These are phyloP conservation scores for Siniperca chuatsi DNA, from an alignment of 2,113 vertebrate species.

Conservation along the genomic window DNA sequence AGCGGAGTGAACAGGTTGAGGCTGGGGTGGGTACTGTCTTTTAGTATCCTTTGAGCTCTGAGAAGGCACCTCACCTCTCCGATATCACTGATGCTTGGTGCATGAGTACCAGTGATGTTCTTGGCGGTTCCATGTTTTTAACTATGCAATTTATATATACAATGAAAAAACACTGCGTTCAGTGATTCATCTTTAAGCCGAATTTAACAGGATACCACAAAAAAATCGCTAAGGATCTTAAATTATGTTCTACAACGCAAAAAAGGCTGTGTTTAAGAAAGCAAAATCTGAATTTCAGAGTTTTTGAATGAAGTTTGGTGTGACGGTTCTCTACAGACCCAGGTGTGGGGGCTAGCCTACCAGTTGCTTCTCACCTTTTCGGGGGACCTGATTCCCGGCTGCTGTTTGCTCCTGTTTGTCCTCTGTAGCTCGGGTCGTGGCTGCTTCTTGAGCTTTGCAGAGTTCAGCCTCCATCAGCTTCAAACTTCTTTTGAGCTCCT, in stretches of 20 bases:
- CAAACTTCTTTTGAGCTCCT: conserved; percentile 70
- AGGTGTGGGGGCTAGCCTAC: not conserved
- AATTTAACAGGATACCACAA: not conserved
- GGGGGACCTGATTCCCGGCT: not conserved
- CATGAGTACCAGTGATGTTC: no score
- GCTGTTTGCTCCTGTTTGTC: not conserved
- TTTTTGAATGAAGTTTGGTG: conserved; percentile 11
- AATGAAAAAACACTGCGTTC: not conserved
- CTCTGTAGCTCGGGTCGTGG: not conserved
- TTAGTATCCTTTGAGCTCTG: no score
- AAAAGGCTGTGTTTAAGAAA: fast-evolving
- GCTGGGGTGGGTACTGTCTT: no score
- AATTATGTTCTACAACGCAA: fast-evolving
- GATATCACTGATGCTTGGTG: no score
- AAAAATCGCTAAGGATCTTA: fast-evolving
- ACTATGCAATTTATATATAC: not conserved
- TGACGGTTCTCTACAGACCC: not conserved
- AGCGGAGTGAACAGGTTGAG: no score
- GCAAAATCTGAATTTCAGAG: not conserved
- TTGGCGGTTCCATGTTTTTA: no score
- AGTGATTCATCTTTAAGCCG: not conserved
- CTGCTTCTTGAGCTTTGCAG: conserved; percentile 43
- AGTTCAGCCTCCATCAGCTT: conserved; percentile 61
- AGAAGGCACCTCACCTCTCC: no score
- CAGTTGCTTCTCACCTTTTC: conserved; percentile 35